Evolutionary conservation across 1,140 invertebrate genomes (phyloP), one percentile per base, ranked within the genome.

Genomic region (Riptortus pedestris): DNA sequence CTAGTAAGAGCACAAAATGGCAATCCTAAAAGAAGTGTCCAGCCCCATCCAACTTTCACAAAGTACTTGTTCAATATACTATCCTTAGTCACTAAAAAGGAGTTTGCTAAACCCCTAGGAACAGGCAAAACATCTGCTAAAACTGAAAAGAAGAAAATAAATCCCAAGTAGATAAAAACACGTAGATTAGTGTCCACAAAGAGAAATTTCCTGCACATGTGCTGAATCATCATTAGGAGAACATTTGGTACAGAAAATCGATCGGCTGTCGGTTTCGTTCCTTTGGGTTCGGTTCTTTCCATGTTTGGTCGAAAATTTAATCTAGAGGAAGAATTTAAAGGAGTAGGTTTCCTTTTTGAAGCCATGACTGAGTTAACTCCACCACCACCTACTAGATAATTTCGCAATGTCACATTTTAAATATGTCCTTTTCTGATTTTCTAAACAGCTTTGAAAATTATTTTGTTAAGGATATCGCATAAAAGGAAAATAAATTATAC

Each of bases 1-100:
- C 87, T 86, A 5, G 93, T 91, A 29, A 95, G 74, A 1, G 83
- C 74, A 16, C 95, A 77, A 78, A 92, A 96, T 14, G 86, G 83
- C 14, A 85, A 76, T 0, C 85, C 79, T 22, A 91, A 74, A 16
- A 85, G 73, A 60, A 95, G 72, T 26, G 93, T 88, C 93, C 93
- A 96, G 63, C 87, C 92, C 93, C 94, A 98, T 55, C 91, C 91
- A 71, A 93, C 83, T 59, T 66, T 66, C 24, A 66, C 65, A 55
- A 66, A 66, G 31, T 66, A 66, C 2, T 29, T 24, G 45, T 66
- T 66, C 11, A 66, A 45, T 31, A 66, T 52, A 33, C 59, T 66
- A 24, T 66, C 65, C 59, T 64, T 66, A 1, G 57, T 29, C 2
- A 38, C 55, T 18, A 26, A 55, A 16, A 20, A 12, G 16, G 24